phyloP scores from a whole-genome alignment of 2,113 vertebrate genomes.

The Protomyctophum bolini region DNA sequence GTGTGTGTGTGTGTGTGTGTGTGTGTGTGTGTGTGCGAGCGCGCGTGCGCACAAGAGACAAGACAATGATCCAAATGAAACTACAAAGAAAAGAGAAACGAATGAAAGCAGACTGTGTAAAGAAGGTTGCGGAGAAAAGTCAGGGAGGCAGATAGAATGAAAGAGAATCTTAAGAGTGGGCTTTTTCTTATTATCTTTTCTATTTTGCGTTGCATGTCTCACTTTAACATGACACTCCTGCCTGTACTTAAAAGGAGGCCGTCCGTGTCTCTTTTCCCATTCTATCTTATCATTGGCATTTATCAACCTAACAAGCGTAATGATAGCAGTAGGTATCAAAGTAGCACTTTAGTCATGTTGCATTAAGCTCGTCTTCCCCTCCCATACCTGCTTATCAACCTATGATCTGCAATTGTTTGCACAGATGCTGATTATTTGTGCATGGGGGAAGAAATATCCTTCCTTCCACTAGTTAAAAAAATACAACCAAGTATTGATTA shows the following conservation, averaged over 20 bases:
- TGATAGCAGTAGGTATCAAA: constrained; percentile 73
- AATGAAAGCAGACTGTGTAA: constrained; percentile 15
- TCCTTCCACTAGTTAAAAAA: constrained; percentile 34
- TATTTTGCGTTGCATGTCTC: constrained; percentile 38
- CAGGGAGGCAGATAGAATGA: constrained; percentile 42
- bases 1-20: no score
- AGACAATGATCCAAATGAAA: constrained; percentile 13
- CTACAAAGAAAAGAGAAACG: neutral
- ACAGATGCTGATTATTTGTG: constrained; percentile 66
- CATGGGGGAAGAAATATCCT: constrained; percentile 61
- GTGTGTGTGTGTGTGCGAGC: no score
- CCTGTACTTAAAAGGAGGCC: constrained; percentile 70
- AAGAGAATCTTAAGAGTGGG: constrained; percentile 47
- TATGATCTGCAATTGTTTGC: constrained; percentile 77
- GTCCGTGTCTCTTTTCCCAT: constrained; percentile 69
- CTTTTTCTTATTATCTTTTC: constrained; percentile 5
- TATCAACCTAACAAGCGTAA: constrained; percentile 72
- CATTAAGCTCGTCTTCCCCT: constrained; percentile 66
- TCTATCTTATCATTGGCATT: constrained; percentile 77
- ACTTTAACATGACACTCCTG: constrained; percentile 64
- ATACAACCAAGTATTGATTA: no score
- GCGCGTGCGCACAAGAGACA: constrained; percentile 1
- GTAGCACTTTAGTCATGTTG: constrained; percentile 78
- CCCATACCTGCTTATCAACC: constrained; percentile 64
- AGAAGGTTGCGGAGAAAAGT: constrained; percentile 6